Conservation (phyloP, 2,888 invertebrate species). For the Clunio marinus region DNA sequence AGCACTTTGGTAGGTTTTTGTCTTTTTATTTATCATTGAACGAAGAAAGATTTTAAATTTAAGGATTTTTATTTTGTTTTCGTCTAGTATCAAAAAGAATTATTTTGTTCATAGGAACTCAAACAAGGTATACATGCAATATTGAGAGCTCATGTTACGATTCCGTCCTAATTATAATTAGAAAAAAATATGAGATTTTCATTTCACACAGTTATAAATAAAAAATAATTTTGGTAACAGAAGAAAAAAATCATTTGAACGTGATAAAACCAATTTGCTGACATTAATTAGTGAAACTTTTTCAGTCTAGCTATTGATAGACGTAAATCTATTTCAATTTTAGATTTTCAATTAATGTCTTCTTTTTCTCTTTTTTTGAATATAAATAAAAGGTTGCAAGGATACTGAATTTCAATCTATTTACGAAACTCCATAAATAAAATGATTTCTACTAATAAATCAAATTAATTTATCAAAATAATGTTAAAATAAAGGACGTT, state of each 20-base stretch:
- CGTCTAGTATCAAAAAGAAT: constrained; percentile 4
- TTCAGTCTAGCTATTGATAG: too few species aligned
- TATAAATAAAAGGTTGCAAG: too few species aligned
- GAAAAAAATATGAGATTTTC: background rate
- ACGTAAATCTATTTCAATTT: too few species aligned
- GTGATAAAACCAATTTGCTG: too few species aligned
- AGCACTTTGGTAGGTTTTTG: constrained; percentile 39
- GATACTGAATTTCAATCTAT: background rate
- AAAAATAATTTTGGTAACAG: constrained; percentile 3
- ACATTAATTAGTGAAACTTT: too few species aligned
- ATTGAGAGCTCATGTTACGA: constrained; percentile 7
- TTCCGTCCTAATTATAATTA: too few species aligned
- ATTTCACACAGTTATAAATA: background rate
- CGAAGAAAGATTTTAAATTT: background rate
- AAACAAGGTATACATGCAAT: background rate
- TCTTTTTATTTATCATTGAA: constrained; percentile 26
- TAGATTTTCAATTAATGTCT: too few species aligned
- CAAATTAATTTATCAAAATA: background rate
- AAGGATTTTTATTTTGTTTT: background rate
- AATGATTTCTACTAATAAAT: background rate
- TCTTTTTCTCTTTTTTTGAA: too few species aligned
- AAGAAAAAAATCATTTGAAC: too few species aligned
- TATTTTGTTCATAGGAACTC: constrained; percentile 5
- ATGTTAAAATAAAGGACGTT: too few species aligned
- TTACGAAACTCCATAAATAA: too few species aligned